Base-by-base conservation (phyloP, 2,113 vertebrate species). In the Sorex araneus region DNA sequence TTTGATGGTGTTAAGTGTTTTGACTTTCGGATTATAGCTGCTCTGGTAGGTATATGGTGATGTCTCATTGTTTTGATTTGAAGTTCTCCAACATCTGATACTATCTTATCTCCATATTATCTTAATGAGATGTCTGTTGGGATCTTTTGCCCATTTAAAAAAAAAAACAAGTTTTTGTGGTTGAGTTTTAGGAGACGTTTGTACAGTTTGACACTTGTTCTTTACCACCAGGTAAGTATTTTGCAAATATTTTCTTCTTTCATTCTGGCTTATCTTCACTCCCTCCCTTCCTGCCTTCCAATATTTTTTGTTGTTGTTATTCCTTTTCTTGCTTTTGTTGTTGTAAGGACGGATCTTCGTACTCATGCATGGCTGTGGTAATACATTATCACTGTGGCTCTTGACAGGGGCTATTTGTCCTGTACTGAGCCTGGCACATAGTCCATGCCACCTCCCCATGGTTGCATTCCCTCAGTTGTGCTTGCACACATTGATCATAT, bases 221-320 rank as follows among this genome's bases (percentile, higher is more conserved):
- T 70, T 88, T 63, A 60, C 66, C 27, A 71, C n/a, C 57, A 60
- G 57, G 34, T 82, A 90, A 28, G 30, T 95, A 27, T 70, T 92
- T 85, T 60, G 18, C 21, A 66, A 21, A 18, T 83, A 45, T 32
- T 78, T 83, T 76, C 23, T 86, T 10, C 54, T 45, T 57, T 57
- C 54, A 36, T 6, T 78, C 36, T 85, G 69, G 12, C 27, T 86
- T 82, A 30, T 21, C 21, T 18, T 50, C 47, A 7, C 47, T 50
- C 47, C 47, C 47, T 50, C 47, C 13, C 47, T 50, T 50, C 47
- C 47, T 50, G 6, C 47, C 9, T 50, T 40, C 40, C 9, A 50
- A 50, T 50, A 7, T 10, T 50, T 50, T 50, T 50, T 50, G 47
- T 50, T 40, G 40, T 40, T 40, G 40, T 40, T 40, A 40, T 7